Evolutionary conservation across 2,113 vertebrate genomes (phyloP).

Genomic region (Cranoglanis bouderius): DNA sequence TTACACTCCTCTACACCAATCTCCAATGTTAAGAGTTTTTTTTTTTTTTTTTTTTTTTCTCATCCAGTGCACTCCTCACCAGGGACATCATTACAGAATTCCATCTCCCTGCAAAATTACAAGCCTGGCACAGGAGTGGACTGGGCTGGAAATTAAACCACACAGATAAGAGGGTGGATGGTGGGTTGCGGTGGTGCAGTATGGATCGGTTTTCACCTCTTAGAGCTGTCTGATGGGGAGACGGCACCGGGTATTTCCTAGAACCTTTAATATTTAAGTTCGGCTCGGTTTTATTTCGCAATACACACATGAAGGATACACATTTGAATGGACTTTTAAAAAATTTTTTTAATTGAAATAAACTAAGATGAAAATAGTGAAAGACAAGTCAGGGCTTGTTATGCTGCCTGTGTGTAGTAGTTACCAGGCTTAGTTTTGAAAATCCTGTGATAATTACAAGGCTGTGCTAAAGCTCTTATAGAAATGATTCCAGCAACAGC

Average conservation of each 20-base stretch:
- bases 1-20: constrained; percentile 51
- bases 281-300: neutral
- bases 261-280: neutral
- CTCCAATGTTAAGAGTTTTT: constrained; percentile 44
- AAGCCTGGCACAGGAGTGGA: neutral
- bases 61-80: constrained; percentile 42
- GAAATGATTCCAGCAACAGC: constrained; percentile 1
- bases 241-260: neutral
- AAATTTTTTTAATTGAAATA: neutral
- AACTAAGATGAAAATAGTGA: neutral
- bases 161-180: constrained; percentile 3
- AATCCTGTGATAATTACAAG: constrained; percentile 39
- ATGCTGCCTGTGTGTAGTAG: neutral
- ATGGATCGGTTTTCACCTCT: constrained; percentile 28
- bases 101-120: constrained; percentile 49
- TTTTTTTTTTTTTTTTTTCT: neutral
- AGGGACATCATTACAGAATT: constrained; percentile 56
- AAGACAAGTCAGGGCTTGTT: neutral
- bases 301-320: too few relatives aligned
- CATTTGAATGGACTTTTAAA: neutral
- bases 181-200: neutral
- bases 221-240: constrained; percentile 3
- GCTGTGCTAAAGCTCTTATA: constrained; percentile 22
- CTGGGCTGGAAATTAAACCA: constrained; percentile 46
- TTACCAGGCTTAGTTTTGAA: constrained; percentile 8